Percentiles rank a stretch among this genome's conserved stretches.
phyloP scores from a whole-genome alignment of 2,888 invertebrate species.

The Drosophila meridiana region DNA sequence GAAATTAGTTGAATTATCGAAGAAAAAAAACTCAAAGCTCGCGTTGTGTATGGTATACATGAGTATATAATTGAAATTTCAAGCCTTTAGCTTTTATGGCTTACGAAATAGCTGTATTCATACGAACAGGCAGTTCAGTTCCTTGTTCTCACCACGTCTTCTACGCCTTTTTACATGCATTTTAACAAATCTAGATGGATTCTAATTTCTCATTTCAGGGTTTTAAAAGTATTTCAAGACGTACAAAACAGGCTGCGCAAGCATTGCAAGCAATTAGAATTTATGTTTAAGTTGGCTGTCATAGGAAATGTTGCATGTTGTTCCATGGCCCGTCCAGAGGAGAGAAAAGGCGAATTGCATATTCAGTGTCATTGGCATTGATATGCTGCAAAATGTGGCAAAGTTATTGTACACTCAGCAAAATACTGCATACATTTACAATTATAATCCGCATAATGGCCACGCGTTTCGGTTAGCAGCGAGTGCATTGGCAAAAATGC shows the following conservation, averaged over 20 bases:
- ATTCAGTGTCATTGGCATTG: slow-evolving; percentile 46
- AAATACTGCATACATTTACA: slow-evolving; percentile 64
- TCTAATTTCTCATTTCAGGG: neutral
- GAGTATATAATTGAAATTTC: no score
- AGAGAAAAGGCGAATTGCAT: slow-evolving; percentile 35
- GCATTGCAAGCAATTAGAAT: neutral
- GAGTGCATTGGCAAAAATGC: slow-evolving; percentile 45
- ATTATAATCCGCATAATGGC: slow-evolving; percentile 66
- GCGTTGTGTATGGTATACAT: no score
- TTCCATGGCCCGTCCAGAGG: slow-evolving; percentile 9
- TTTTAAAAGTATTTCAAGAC: neutral
- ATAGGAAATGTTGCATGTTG: slow-evolving; percentile 7
- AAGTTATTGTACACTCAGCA: slow-evolving; percentile 51
- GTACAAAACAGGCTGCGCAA: no score
- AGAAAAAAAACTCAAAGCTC: no score
- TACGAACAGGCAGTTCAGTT: no score
- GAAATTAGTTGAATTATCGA: no score
- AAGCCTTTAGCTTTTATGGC: no score
- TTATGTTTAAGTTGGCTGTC: neutral
- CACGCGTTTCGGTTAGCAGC: slow-evolving; percentile 37
- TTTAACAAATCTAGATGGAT: no score
- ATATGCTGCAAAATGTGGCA: slow-evolving; percentile 51
- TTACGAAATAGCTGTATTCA: no score
- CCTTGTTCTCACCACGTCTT: no score
- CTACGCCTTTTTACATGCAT: no score